Percentiles rank a stretch among this genome's conserved stretches.
Evolutionary conservation across 2,113 vertebrate genomes (phyloP).

Genomic region (Rhabdornis inornatus): DNA sequence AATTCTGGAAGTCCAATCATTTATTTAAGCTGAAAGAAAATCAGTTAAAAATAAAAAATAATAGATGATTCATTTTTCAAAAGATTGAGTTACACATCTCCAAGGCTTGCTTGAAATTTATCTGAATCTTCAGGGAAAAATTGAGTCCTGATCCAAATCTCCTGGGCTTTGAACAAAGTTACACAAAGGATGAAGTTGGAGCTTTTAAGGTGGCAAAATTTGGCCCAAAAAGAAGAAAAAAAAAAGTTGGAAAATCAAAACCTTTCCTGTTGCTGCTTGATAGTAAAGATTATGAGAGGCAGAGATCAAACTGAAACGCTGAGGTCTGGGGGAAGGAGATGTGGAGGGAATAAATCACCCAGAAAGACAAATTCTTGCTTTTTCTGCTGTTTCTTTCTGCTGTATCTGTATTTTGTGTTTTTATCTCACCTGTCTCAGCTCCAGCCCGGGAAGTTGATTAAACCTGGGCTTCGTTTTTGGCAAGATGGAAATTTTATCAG

Average conservation of each 20-base stretch:
- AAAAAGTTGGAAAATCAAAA: not conserved
- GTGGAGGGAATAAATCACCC: not conserved
- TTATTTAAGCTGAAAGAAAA: not conserved
- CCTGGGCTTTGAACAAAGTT: not conserved
- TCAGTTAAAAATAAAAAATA: fast-evolving
- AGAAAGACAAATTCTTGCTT: not conserved
- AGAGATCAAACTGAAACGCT: not conserved
- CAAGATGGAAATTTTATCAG: not conserved
- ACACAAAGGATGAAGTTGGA: not conserved
- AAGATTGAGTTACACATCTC: not conserved
- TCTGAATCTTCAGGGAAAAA: not conserved
- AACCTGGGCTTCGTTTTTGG: not conserved
- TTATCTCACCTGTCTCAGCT: not conserved
- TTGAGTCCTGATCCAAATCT: not conserved
- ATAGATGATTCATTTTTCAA: not conserved
- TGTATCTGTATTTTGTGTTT: not conserved
- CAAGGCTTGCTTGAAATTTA: not conserved
- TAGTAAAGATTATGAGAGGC: not conserved
- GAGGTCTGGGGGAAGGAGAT: not conserved
- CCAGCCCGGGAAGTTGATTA: not conserved
- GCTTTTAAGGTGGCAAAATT: not conserved
- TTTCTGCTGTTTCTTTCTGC: not conserved
- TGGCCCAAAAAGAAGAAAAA: too few species aligned
- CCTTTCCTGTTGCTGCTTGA: not conserved
- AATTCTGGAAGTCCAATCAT: not conserved